Conservation (phyloP, 2,888 invertebrate genomes). For the Xestia ashworthii region DNA sequence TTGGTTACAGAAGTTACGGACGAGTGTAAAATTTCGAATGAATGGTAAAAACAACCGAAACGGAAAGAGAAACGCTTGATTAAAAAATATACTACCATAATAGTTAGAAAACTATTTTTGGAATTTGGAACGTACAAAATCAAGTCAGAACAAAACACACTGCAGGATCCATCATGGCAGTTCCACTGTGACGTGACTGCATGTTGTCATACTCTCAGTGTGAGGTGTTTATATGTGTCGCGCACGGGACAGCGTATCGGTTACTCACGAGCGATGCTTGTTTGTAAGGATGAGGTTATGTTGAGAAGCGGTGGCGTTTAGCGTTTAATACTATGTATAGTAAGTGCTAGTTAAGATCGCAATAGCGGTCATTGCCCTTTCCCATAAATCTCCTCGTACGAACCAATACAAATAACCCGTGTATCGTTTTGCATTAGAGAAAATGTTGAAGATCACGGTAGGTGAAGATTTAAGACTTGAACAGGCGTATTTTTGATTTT, state of each 20-base stretch:
- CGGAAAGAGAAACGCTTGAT: neutral
- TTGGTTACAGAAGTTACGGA: neutral
- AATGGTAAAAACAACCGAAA: neutral
- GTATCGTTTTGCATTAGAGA: too few species aligned
- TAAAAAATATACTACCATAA: conserved; percentile 7
- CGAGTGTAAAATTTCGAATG: neutral
- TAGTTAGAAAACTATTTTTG: conserved; percentile 8
- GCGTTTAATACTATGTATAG: neutral
- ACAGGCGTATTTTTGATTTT: too few species aligned
- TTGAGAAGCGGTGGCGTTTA: neutral
- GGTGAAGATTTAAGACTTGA: too few species aligned
- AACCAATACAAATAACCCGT: too few species aligned
- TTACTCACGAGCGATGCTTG: conserved; percentile 65
- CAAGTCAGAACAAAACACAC: conserved; percentile 38
- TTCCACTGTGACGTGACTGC: conserved; percentile 51
- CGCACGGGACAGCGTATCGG: conserved; percentile 61
- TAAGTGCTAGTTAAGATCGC: too few species aligned
- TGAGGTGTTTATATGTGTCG: conserved; percentile 70
- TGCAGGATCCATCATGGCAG: conserved; percentile 59
- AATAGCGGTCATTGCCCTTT: too few species aligned
- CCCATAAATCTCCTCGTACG: too few species aligned
- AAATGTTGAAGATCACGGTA: too few species aligned
- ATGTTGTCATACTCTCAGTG: conserved; percentile 65
- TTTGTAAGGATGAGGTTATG: conserved; percentile 20
- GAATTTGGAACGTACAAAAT: conserved; percentile 10